Percentiles rank a stretch among this genome's conserved stretches.
phyloP scores from a whole-genome alignment of 37 sponge, comb jelly and placozoan genomes.

The Lycopodina hypogea region DNA sequence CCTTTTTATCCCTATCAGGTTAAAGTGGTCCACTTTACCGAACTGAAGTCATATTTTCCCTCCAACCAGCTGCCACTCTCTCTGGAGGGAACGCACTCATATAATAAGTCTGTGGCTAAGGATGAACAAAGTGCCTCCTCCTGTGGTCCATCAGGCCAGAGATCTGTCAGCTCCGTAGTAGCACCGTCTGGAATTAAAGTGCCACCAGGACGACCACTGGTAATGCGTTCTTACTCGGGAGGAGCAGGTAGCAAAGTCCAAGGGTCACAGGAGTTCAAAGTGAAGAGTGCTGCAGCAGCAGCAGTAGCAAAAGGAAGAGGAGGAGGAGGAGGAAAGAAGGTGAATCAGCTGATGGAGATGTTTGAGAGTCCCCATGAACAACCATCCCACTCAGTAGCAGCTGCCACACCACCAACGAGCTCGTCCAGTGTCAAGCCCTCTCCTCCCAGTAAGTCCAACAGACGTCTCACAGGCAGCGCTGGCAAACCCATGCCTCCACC shows the following conservation, averaged over 20 bases:
- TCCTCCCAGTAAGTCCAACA: background rate
- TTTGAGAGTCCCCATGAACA: constrained; percentile 7
- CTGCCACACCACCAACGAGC: no score
- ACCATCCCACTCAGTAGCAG: background rate
- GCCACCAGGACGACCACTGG: no score
- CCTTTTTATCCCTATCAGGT: constrained; percentile 7
- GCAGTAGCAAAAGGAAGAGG: background rate
- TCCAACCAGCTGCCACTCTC: constrained; percentile 26
- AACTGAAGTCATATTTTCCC: constrained; percentile 20
- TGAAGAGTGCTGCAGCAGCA: no score
- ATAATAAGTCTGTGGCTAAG: no score
- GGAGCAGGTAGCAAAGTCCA: background rate
- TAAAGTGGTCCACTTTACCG: constrained; percentile 15
- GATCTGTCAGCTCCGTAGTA: no score
- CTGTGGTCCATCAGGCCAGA: background rate
- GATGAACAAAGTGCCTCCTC: background rate
- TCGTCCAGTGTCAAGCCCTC: background rate
- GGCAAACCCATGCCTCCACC: background rate
- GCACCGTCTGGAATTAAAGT: no score
- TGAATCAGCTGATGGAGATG: background rate
- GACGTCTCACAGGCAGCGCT: background rate
- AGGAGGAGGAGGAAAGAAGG: background rate
- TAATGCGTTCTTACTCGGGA: background rate
- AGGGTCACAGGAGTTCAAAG: background rate
- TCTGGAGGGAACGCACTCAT: constrained; percentile 34